Conservation (phyloP, 1,140 invertebrate species). For the Drosophila paulistorum region DNA sequence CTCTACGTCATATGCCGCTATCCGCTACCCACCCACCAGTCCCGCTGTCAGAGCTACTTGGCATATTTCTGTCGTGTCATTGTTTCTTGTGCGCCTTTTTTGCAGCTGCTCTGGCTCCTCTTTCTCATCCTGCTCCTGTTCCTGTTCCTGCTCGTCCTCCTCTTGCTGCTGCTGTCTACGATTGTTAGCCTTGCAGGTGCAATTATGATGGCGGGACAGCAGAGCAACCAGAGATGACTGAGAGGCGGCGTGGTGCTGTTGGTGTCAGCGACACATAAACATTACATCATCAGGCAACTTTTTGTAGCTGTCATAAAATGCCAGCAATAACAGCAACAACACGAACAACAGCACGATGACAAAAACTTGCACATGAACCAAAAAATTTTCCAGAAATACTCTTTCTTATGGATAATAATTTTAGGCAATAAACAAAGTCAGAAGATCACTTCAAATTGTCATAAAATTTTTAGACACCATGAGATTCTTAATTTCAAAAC, state of each 20-base stretch:
- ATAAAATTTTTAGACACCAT: too few species aligned
- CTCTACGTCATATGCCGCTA: neutral
- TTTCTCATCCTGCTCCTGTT: conserved; percentile 15
- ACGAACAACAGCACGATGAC: conserved; percentile 10
- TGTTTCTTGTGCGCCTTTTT: conserved; percentile 73
- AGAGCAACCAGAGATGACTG: conserved; percentile 29
- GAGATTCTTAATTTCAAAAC: too few species aligned
- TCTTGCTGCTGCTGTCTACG: conserved; percentile 44
- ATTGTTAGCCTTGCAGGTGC: conserved; percentile 77
- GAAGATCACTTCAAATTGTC: neutral
- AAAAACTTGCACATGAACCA: conserved; percentile 7
- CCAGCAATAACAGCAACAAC: conserved; percentile 43
- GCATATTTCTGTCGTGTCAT: conserved; percentile 77
- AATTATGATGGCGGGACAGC: conserved; percentile 66
- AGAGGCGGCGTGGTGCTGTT: conserved; percentile 15
- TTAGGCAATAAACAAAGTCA: neutral
- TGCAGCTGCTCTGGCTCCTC: conserved; percentile 40
- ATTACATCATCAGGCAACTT: conserved; percentile 79
- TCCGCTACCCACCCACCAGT: neutral
- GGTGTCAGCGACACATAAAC: conserved; percentile 78
- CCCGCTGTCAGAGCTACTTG: conserved; percentile 64
- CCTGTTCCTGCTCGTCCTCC: neutral
- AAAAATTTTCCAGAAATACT: neutral
- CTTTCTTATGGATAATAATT: neutral
- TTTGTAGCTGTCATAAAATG: conserved; percentile 77